Conservation (phyloP, 2,888 invertebrate genomes). For the Ornithoptera priamus region DNA sequence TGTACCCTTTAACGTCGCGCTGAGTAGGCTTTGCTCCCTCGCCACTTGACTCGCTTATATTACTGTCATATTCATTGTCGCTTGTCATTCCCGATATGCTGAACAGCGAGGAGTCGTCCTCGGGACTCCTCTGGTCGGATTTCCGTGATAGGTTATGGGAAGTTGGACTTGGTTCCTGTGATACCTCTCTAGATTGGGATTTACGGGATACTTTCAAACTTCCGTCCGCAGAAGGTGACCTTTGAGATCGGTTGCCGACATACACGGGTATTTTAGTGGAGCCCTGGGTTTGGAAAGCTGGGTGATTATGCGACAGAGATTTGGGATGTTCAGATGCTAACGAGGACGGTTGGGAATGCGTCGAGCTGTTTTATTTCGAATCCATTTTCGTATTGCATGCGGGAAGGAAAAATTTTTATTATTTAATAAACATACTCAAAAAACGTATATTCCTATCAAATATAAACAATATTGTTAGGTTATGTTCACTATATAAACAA, state of each 20-base stretch:
- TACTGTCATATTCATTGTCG: slow-evolving; percentile 79
- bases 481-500: slow-evolving; percentile 18
- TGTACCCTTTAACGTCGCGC: slow-evolving; percentile 75
- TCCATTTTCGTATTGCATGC: slow-evolving; percentile 70
- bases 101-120: slow-evolving; percentile 78
- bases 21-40: slow-evolving; percentile 72
- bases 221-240: slow-evolving; percentile 75
- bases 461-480: slow-evolving; percentile 39
- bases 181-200: slow-evolving; percentile 64
- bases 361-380: slow-evolving; percentile 62
- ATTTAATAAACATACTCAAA: slow-evolving; percentile 31
- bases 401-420: slow-evolving; percentile 60
- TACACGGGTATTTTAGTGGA: slow-evolving; percentile 88
- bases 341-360: slow-evolving; percentile 79
- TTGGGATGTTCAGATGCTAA: slow-evolving; percentile 73
- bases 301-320: slow-evolving; percentile 75
- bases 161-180: slow-evolving; percentile 72
- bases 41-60: slow-evolving; percentile 77
- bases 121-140: slow-evolving; percentile 77
- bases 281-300: slow-evolving; percentile 80
- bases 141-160: slow-evolving; percentile 73
- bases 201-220: slow-evolving; percentile 55
- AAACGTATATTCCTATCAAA: slow-evolving; percentile 5
- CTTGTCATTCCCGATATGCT: slow-evolving; percentile 81
- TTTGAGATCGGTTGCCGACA: slow-evolving; percentile 81